phyloP scores from a whole-genome alignment of 2,113 vertebrate genomes.

The Phocoena sinus region DNA sequence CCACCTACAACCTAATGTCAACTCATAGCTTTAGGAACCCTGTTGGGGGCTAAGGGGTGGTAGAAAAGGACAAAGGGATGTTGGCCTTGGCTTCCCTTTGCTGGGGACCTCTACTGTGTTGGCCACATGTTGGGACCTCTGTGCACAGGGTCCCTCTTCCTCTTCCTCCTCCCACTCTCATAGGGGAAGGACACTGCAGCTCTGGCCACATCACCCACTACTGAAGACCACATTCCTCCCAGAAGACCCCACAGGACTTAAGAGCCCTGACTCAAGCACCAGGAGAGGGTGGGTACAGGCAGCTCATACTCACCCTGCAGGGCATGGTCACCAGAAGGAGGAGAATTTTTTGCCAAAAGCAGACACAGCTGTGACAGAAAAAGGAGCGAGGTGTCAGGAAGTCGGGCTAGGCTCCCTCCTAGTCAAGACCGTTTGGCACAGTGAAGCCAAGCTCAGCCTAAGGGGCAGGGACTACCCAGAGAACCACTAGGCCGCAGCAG shows the following conservation, averaged over 20 bases:
- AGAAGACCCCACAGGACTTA: neutral
- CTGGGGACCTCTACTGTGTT: neutral
- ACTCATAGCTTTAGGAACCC: neutral
- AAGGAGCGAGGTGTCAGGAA: slow-evolving; percentile 12
- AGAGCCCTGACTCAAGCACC: neutral
- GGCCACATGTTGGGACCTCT: neutral
- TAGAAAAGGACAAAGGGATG: neutral
- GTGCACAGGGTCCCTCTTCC: too few species aligned
- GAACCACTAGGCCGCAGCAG: neutral
- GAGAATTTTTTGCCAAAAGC: slow-evolving; percentile 99
- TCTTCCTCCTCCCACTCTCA: neutral
- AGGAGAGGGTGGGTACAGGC: neutral
- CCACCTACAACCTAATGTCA: neutral
- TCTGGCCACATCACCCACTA: neutral
- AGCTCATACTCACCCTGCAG: slow-evolving; percentile 83
- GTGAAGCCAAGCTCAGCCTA: neutral
- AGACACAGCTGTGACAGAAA: slow-evolving; percentile 86
- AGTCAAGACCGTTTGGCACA: neutral
- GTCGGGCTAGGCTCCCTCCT: neutral
- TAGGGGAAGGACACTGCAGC: neutral
- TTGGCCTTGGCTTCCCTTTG: neutral
- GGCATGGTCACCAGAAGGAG: slow-evolving; percentile 94
- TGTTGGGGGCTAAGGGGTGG: rapidly evolving
- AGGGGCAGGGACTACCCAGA: neutral
- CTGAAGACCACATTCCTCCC: neutral